A percentile compares a stretch with the other conserved stretches of the same genome.
phyloP scores from a whole-genome alignment of 2,113 vertebrate genomes.

The Antechinus flavipes region DNA sequence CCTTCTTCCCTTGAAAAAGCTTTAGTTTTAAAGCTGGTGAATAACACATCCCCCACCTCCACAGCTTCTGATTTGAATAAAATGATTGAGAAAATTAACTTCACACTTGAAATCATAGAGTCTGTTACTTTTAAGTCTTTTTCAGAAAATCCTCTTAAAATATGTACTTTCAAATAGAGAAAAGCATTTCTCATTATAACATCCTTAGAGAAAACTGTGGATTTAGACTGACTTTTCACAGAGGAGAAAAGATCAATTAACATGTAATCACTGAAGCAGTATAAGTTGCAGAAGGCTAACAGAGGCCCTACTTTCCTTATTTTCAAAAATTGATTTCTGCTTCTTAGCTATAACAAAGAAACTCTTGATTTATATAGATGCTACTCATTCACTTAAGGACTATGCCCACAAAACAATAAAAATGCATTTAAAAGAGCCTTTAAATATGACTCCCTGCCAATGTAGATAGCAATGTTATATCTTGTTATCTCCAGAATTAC shows the following conservation, averaged over 20 bases:
- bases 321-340: conserved; percentile 34
- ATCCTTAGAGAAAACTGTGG: conserved; percentile 43
- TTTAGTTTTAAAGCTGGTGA: not conserved
- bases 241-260: conserved; percentile 62
- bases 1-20: not conserved
- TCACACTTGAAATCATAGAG: conserved; percentile 43
- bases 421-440: not conserved
- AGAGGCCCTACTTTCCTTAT: not conserved
- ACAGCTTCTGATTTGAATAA: conserved; percentile 24
- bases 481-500: not conserved
- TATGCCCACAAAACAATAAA: not conserved
- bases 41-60: not conserved
- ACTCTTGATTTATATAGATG: conserved; percentile 16
- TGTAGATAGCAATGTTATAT: not conserved
- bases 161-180: conserved; percentile 19
- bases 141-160: conserved; percentile 49
- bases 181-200: conserved; percentile 26
- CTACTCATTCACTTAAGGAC: not conserved
- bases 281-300: not conserved
- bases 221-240: conserved; percentile 38
- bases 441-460: not conserved
- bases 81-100: conserved; percentile 56
- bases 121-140: conserved; percentile 30
- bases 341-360: conserved; percentile 26
- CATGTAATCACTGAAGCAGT: conserved; percentile 19